Evolutionary conservation across 1,140 invertebrate species (phyloP).

Genomic region (Tetramorium simillimum): DNA sequence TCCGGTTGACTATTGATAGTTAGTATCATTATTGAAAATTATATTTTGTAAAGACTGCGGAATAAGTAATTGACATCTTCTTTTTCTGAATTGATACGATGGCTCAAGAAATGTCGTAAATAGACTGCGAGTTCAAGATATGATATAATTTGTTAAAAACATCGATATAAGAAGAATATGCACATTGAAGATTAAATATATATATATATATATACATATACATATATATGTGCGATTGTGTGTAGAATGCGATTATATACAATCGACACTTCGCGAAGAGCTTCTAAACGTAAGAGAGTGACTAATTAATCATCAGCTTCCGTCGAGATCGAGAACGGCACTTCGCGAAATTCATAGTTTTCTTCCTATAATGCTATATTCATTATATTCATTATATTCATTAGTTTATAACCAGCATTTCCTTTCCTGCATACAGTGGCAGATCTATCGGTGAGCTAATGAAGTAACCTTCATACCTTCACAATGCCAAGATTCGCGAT

Average conservation of each 20-base stretch:
- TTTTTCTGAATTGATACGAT: background rate
- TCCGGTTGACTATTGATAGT: background rate
- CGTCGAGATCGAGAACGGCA: background rate
- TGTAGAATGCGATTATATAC: background rate
- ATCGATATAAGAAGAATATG: background rate
- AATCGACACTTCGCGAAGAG: background rate
- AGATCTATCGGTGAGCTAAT: background rate
- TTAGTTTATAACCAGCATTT: slow-evolving; percentile 28
- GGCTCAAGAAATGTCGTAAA: background rate
- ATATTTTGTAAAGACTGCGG: background rate
- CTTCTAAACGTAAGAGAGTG: background rate
- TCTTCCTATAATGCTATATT: background rate
- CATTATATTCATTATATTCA: background rate
- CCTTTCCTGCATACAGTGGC: background rate
- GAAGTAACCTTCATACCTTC: background rate
- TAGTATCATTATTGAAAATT: background rate
- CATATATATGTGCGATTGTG: background rate
- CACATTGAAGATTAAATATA: background rate
- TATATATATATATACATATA: background rate
- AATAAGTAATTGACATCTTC: background rate
- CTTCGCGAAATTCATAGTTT: background rate
- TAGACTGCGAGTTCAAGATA: background rate
- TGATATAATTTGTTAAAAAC: background rate
- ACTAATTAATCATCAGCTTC: background rate
- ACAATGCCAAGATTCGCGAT: background rate